phyloP scores from a whole-genome alignment of 1,140 invertebrate species.

The Temnothorax nylanderi region DNA sequence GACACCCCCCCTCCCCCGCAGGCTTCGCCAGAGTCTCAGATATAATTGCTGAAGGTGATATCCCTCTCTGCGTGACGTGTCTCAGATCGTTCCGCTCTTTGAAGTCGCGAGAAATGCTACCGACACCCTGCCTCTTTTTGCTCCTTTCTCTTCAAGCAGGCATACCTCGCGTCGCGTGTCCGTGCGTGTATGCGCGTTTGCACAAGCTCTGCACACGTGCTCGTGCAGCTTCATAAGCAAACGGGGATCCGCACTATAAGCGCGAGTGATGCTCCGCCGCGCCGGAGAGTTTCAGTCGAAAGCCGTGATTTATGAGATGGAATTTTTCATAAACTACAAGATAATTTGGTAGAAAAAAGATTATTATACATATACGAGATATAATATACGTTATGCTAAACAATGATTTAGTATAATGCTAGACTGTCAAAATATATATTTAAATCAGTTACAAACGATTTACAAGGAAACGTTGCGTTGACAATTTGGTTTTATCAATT shows the following conservation, averaged over 20 bases:
- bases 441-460: background rate
- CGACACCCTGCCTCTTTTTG: background rate
- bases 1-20: background rate
- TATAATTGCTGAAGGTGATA: conserved; percentile 62
- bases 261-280: background rate
- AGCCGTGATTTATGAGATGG: background rate
- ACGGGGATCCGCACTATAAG: background rate
- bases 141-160: background rate
- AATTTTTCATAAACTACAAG: background rate
- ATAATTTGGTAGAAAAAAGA: background rate
- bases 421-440: background rate
- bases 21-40: conserved; percentile 29
- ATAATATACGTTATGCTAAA: background rate
- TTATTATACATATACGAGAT: background rate
- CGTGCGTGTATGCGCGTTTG: background rate
- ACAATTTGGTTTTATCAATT: background rate
- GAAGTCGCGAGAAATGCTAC: conserved; percentile 64
- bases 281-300: background rate
- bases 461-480: background rate
- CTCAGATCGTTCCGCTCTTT: conserved; percentile 64
- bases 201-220: background rate
- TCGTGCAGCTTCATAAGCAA: background rate
- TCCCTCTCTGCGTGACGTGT: conserved; percentile 10
- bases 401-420: background rate
- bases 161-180: background rate